Evolutionary conservation across 2,888 invertebrate genomes (phyloP), one percentile per base, ranked within the genome.

Genomic region (Athetis lepigone): DNA sequence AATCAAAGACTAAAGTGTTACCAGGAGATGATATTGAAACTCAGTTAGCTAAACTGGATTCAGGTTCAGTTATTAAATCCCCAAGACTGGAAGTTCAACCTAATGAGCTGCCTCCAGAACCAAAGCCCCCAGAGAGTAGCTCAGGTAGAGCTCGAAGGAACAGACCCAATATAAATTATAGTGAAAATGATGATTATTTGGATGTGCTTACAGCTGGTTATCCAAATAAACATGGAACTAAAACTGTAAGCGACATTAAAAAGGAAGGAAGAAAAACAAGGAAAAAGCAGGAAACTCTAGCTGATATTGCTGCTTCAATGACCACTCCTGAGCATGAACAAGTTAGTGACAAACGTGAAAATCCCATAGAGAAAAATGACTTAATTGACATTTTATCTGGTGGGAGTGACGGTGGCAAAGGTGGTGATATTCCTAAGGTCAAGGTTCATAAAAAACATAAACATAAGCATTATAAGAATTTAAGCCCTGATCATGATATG

Each of bases 141-240:
- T 58, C 83, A 40, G 95, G 95, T 9, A 88, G 95, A 79, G 90
- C 95, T 19, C 88, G 95, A 77, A 89, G 95, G 70, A 93, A 95
- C 79, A 90, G 95, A 68, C 91, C 92, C 60, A 95, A 94, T 81
- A 90, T 95, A 58, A 95, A 95, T 81, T 95, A 96, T 92, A 90
- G 95, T 94, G 91, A 95, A 94, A 92, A 95, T 92, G 93, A 95
- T 93, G 88, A 95, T 90, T 89, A 95, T 89, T 79, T 96, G 86
- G 88, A 95, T 88, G 88, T 88, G 66, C 63, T 96, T 85, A 88
- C 96, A 87, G 75, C 95, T 86, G 75, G 88, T 85, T 84, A 90
- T 85, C 75, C 88, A 71, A 83, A 63, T 72, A 92, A 90, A 87
- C 85, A 87, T 75, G 82, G 72, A 61, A 91, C 87, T 68, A 94